These are phyloP conservation scores for Eristalis arbustorum DNA, from an alignment of 2,888 invertebrate genomes.

Conservation along the genomic window DNA sequence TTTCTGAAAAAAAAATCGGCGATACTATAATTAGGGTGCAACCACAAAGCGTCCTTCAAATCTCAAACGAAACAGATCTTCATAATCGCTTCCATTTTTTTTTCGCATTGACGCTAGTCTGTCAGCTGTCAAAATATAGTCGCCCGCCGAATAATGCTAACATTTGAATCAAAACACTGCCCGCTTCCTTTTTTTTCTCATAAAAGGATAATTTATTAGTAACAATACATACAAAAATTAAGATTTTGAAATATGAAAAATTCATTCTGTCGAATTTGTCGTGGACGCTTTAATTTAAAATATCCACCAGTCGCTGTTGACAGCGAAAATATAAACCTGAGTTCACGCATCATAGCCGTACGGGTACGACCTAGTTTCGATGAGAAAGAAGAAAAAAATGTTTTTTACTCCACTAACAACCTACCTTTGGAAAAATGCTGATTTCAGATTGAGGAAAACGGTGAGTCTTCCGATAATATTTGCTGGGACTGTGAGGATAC, in stretches of 20 bases:
- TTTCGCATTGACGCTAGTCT: conserved; percentile 48
- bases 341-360: conserved; percentile 53
- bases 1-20: too few relatives aligned
- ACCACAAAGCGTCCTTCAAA: neutral
- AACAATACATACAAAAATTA: neutral
- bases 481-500: conserved; percentile 67
- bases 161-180: conserved; percentile 68
- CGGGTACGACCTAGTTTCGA: conserved; percentile 56
- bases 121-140: conserved; percentile 56
- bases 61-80: conserved; percentile 39
- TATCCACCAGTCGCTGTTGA: conserved; percentile 63
- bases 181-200: conserved; percentile 34
- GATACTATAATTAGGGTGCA: neutral
- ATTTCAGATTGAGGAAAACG: conserved; percentile 55
- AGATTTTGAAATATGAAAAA: conserved; percentile 59
- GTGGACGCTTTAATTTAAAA: conserved; percentile 65
- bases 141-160: conserved; percentile 69
- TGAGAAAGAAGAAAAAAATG: conserved; percentile 5
- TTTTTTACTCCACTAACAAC: neutral
- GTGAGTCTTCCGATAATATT: conserved; percentile 61
- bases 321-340: conserved; percentile 47
- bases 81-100: conserved; percentile 23
- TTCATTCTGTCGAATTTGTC: conserved; percentile 66
- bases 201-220: conserved; percentile 41
- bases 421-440: neutral